Percentiles rank a stretch among this genome's conserved stretches.
phyloP scores from a whole-genome alignment of 23 tunicate species.

The Ascidia mentula region DNA sequence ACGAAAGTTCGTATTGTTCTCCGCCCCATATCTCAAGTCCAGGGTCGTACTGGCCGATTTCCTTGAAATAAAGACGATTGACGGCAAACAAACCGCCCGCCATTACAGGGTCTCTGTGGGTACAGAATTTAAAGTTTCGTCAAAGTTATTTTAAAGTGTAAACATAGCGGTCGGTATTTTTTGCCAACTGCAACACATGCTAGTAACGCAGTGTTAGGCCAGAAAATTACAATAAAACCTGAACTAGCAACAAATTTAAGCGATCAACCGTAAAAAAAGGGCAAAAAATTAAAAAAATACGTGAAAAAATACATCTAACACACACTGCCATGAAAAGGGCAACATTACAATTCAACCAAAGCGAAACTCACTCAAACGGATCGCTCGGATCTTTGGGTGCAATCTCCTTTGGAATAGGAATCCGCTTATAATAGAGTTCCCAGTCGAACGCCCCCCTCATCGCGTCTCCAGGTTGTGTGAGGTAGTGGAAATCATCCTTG shows the following conservation, averaged over 20 bases:
- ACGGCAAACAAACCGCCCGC: slow-evolving; percentile 91
- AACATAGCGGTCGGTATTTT: no score
- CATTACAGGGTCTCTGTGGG: slow-evolving; percentile 75
- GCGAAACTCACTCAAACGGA: slow-evolving; percentile 75
- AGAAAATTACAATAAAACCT: no score
- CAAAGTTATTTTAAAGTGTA: no score
- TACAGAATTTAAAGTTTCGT: no score
- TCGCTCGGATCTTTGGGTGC: slow-evolving; percentile 47
- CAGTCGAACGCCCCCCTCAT: slow-evolving; percentile 96
- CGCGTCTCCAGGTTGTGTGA: slow-evolving; percentile 84
- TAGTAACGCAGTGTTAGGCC: no score
- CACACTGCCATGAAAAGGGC: background rate
- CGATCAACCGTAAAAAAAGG: no score
- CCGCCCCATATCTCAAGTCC: slow-evolving; percentile 96
- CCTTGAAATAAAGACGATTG: slow-evolving; percentile 57
- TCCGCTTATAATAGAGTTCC: slow-evolving; percentile 85
- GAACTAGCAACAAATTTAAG: no score
- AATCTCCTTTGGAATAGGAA: slow-evolving; percentile 72
- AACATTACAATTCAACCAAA: background rate
- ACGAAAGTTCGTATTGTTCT: slow-evolving; percentile 83
- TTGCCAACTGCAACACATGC: no score
- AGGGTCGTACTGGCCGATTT: slow-evolving; percentile 69
- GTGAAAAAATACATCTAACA: no score
- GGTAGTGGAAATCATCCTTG: slow-evolving; percentile 72
- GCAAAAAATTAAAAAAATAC: no score